A percentile compares a stretch with the other conserved stretches of the same genome.
phyloP scores from a whole-genome alignment of 2,797 vertebrate species.

The Girardinus metallicus region DNA sequence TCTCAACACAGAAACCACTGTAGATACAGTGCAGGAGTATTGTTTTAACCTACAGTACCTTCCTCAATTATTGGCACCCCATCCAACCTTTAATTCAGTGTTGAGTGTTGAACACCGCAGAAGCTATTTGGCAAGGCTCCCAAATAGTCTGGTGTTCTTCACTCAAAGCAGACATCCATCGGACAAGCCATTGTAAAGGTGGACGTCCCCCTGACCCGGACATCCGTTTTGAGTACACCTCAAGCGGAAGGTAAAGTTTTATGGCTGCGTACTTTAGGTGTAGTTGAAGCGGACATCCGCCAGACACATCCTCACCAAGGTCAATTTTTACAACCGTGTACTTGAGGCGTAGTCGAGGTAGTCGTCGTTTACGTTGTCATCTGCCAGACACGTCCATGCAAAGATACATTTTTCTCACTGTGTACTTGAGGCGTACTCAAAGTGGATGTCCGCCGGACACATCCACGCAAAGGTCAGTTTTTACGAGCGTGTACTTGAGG shows the following conservation, averaged over 20 bases:
- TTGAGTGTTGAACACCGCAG: not conserved
- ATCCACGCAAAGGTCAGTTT: no score
- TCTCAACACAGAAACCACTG: slow-evolving; percentile 5
- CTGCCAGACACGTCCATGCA: not conserved
- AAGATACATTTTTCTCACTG: not conserved
- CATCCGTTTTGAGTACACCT: not conserved
- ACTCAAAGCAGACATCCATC: not conserved
- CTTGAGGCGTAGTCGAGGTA: not conserved
- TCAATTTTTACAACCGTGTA: not conserved
- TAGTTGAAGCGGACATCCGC: not conserved
- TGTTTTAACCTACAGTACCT: not conserved
- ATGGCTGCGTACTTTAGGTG: not conserved
- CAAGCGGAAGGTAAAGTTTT: not conserved
- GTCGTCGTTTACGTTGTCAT: not conserved
- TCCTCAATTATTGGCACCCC: not conserved
- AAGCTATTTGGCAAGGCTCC: not conserved
- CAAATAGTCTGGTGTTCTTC: not conserved
- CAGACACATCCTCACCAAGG: not conserved
- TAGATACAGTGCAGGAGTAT: not conserved
- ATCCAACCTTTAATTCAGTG: not conserved
- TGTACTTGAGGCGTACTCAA: no score
- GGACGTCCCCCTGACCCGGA: not conserved
- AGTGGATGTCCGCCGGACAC: no score
- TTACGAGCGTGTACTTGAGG: no score
- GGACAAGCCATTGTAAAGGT: not conserved